phyloP scores from a whole-genome alignment of 2,113 vertebrate species.

The Apeltes quadracus region DNA sequence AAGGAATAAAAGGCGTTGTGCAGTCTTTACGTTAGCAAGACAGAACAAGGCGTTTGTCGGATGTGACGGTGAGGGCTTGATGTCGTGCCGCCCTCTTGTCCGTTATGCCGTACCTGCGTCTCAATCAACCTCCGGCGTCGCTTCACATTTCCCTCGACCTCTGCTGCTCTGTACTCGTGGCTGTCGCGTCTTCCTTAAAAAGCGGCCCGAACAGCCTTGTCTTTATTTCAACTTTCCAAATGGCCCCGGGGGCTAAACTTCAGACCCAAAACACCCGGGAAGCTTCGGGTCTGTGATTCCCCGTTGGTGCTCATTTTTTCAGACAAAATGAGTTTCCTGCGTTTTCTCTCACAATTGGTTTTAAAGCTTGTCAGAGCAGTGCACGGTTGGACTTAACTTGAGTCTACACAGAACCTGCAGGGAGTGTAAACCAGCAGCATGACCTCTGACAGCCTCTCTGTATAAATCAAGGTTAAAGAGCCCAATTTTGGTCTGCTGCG shows the following conservation, averaged over 20 bases:
- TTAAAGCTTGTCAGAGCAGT: background rate
- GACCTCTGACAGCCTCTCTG: slow-evolving; percentile 15
- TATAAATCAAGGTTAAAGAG: background rate
- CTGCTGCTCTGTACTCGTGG: background rate
- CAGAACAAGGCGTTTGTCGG: slow-evolving; percentile 7
- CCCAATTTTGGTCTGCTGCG: background rate
- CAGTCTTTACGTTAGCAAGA: slow-evolving; percentile 3
- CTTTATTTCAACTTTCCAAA: slow-evolving; percentile 50
- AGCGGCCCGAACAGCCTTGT: slow-evolving; percentile 28
- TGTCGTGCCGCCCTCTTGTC: slow-evolving; percentile 24
- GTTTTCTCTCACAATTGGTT: slow-evolving; percentile 40
- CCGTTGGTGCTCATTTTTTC: slow-evolving; percentile 23
- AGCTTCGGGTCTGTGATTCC: slow-evolving; percentile 34
- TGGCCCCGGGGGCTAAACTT: slow-evolving; percentile 32
- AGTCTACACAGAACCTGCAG: slow-evolving; percentile 12
- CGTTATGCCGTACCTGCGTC: slow-evolving; percentile 9
- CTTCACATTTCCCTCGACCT: background rate
- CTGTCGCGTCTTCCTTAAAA: slow-evolving; percentile 45
- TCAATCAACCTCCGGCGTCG: slow-evolving; percentile 34
- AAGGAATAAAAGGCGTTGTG: background rate
- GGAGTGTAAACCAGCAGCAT: slow-evolving; percentile 7
- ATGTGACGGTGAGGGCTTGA: slow-evolving; percentile 25
- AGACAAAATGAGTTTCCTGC: slow-evolving; percentile 32
- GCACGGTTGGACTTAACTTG: slow-evolving; percentile 10
- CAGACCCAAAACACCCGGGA: slow-evolving; percentile 36